phyloP scores from a whole-genome alignment of 2,113 vertebrate genomes.

The Neolamprologus ventralis region DNA sequence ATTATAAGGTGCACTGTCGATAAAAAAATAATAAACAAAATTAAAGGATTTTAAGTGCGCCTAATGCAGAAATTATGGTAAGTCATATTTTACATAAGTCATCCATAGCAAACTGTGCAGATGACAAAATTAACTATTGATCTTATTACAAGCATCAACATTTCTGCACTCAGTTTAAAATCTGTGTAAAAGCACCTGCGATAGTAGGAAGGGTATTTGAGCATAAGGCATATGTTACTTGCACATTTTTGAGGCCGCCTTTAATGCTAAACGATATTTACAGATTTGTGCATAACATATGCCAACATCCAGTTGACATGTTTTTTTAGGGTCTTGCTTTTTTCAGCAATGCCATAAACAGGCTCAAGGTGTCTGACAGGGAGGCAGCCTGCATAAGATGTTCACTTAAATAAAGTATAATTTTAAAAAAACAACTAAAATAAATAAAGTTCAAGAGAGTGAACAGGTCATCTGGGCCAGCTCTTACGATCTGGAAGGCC shows the following conservation, averaged over 20 bases:
- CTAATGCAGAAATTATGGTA: background rate
- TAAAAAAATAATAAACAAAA: background rate
- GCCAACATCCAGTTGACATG: background rate
- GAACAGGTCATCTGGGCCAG: background rate
- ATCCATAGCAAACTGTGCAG: background rate
- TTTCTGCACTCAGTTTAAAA: background rate
- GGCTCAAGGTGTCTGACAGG: background rate
- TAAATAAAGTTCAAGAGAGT: background rate
- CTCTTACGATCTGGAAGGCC: background rate
- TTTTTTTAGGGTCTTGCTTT: background rate
- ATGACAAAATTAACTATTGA: background rate
- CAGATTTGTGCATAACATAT: background rate
- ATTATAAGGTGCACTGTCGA: background rate
- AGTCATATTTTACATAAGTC: background rate
- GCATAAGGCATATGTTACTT: background rate
- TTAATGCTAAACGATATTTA: background rate
- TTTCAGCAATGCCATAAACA: background rate
- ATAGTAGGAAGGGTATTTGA: background rate
- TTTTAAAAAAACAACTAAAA: accelerated
- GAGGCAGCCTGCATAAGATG: background rate
- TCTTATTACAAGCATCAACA: background rate
- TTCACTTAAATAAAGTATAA: background rate
- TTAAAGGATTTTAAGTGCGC: background rate
- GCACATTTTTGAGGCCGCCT: background rate
- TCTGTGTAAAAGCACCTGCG: background rate